A percentile compares a stretch with the other conserved stretches of the same genome.
phyloP scores from a whole-genome alignment of 2,797 vertebrate species.

The Cyprinella venusta region DNA sequence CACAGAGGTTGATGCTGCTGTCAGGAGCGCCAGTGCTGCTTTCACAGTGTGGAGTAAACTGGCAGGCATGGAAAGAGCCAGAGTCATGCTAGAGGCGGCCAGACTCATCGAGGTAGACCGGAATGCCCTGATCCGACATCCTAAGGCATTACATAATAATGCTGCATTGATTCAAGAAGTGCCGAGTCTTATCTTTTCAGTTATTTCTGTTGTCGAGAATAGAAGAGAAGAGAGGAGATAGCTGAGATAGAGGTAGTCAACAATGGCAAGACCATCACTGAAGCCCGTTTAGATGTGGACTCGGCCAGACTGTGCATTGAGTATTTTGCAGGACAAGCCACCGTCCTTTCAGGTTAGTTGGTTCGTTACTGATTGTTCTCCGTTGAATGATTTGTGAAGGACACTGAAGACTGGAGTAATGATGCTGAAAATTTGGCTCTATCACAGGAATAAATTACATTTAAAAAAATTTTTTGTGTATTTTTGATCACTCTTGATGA shows the following conservation, averaged over 20 bases:
- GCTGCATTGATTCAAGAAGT: background rate
- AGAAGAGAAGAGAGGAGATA: constrained; percentile 83
- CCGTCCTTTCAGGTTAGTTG: constrained; percentile 81
- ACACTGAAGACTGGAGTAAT: background rate
- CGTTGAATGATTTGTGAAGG: background rate
- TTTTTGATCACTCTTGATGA: background rate
- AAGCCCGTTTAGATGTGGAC: constrained; percentile 89
- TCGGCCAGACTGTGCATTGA: constrained; percentile 88
- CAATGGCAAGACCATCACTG: constrained; percentile 94
- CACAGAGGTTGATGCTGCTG: constrained; percentile 85
- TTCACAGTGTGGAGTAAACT: constrained; percentile 87
- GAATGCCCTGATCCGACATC: background rate
- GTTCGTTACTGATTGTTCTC: background rate
- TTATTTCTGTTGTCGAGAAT: constrained; percentile 53
- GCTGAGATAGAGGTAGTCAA: constrained; percentile 88
- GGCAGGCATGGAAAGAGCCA: constrained; percentile 91
- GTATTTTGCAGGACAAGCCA: constrained; percentile 89
- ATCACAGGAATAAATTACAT: background rate
- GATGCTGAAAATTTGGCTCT: background rate
- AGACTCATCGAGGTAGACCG: constrained; percentile 85
- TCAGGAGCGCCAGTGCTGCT: constrained; percentile 84
- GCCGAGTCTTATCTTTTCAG: background rate
- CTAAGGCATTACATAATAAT: background rate
- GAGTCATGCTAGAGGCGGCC: constrained; percentile 89
- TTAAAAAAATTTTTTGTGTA: too few relatives aligned